A percentile compares a stretch with the other conserved stretches of the same genome.
Conservation (phyloP, 64 coral and sea anemone species). For the Pachyseris speciosa region DNA sequence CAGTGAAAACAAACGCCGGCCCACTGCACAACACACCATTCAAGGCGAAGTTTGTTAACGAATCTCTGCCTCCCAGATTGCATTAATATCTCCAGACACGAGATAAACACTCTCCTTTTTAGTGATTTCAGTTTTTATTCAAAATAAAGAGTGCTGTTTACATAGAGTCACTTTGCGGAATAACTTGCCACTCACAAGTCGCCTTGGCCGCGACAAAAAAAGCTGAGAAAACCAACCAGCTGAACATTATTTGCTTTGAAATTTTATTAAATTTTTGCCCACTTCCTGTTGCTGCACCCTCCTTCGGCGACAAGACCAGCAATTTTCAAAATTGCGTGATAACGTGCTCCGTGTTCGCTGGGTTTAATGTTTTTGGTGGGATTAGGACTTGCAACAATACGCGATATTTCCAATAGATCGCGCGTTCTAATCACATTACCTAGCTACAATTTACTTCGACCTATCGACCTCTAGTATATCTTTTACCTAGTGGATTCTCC, state of each 20-base stretch:
- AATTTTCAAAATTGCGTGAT: constrained; percentile 7
- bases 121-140: constrained; percentile 78
- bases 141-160: constrained; percentile 72
- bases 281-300: constrained; percentile 23
- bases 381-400: constrained; percentile 37
- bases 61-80: not conserved
- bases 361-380: constrained; percentile 14
- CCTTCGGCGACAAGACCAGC: constrained; percentile 10
- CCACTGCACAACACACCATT: not conserved
- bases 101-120: constrained; percentile 79
- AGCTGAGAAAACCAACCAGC: constrained; percentile 66
- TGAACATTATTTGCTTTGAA: constrained; percentile 72
- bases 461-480: constrained; percentile 63
- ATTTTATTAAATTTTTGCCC: constrained; percentile 73
- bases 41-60: constrained; percentile 10
- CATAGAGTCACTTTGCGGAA: constrained; percentile 43
- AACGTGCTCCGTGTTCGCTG: not conserved
- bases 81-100: constrained; percentile 62
- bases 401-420: constrained; percentile 22
- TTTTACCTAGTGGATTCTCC: constrained; percentile 52
- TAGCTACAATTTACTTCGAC: constrained; percentile 50
- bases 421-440: constrained; percentile 83
- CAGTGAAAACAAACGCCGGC: not conserved
- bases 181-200: constrained; percentile 60
- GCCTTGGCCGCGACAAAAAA: constrained; percentile 27